Base-by-base conservation (phyloP, 2,113 vertebrate species). In the Dermatemys mawii region DNA sequence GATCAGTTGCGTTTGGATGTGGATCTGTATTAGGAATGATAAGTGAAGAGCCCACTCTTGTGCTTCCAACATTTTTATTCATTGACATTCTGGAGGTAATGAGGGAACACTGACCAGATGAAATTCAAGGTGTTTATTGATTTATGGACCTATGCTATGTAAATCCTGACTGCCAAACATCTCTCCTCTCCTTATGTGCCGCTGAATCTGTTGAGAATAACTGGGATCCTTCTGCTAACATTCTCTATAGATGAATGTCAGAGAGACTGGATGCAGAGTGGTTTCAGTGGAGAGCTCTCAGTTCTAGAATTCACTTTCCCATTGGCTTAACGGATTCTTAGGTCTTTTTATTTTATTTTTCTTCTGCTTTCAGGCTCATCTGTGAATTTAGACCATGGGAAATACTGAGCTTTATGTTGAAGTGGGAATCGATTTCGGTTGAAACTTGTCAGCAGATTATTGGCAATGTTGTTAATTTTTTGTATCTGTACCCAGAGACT, bases 181-280 rank as follows among this genome's bases (percentile, higher is more conserved):
- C 2, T 16, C 22, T 1, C 13, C 0, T 87, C 78, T 35, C 29
- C 55, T 57, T 57, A 70, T 41, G 12, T 1, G 3, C 16, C 5
- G 4, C 13, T 41, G 32, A 85, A 29, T 32, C 2, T 87, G 12
- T 41, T 73, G 67, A 73, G 38, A 73, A 73, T 73, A 73, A 73
- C 16, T 41, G 67, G 2, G 14, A 6, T 35, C 29, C 57, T 63
- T 63, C 57, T 35, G 57, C 57, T 63, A 63, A 63, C 29, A 17
- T 14, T 35, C 57, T 57, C 55, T 7, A 6, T 35, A 63, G 57
- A 7, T 63, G 57, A 73, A 73, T 73, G 38, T 8, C 21, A 22
- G 63, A 21, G n/a, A 67, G 16, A 21, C 13, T 67, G 35, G 8
- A 67, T n/a, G 11, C 67, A 38, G 38, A 73, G 67, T n/a, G 9